These are phyloP conservation scores for Corythornis vintsioides DNA, from an alignment of 2,113 vertebrate genomes.

Conservation along the genomic window DNA sequence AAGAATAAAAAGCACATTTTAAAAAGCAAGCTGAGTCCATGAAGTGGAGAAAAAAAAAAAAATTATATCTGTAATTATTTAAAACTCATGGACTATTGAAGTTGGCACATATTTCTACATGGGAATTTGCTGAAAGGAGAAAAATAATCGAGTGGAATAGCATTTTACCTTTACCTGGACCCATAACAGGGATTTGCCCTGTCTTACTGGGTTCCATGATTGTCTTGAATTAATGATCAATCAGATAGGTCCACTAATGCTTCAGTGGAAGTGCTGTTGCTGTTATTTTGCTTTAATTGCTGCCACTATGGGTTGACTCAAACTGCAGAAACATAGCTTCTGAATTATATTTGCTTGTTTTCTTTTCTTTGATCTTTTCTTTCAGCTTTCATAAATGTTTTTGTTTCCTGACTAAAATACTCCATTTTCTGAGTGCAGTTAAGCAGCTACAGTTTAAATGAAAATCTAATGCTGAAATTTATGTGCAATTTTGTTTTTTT, in stretches of 20 bases:
- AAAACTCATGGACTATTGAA: not conserved
- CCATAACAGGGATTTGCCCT: not conserved
- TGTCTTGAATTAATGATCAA: not conserved
- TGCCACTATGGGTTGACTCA: rapidly evolving
- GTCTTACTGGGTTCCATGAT: not conserved
- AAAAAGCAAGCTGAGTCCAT: not conserved
- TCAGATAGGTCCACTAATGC: not conserved
- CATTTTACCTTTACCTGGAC: not conserved
- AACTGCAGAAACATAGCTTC: not conserved
- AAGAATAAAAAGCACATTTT: not conserved
- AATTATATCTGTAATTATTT: not conserved
- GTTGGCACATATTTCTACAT: not conserved
- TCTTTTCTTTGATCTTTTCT: not conserved
- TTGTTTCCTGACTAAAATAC: not conserved
- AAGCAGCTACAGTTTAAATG: not conserved
- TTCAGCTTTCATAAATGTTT: not conserved
- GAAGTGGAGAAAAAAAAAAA: not conserved
- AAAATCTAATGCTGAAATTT: not conserved
- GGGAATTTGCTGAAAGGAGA: not conserved
- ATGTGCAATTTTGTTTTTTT: not conserved
- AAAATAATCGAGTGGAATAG: not conserved
- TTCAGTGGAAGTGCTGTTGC: not conserved
- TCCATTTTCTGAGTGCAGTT: not conserved
- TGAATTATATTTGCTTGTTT: not conserved
- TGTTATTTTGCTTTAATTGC: not conserved